Evolutionary conservation across 2,888 invertebrate species (phyloP), one percentile per base, ranked within the genome.

Genomic region (Caenorhabditis wallacei): DNA sequence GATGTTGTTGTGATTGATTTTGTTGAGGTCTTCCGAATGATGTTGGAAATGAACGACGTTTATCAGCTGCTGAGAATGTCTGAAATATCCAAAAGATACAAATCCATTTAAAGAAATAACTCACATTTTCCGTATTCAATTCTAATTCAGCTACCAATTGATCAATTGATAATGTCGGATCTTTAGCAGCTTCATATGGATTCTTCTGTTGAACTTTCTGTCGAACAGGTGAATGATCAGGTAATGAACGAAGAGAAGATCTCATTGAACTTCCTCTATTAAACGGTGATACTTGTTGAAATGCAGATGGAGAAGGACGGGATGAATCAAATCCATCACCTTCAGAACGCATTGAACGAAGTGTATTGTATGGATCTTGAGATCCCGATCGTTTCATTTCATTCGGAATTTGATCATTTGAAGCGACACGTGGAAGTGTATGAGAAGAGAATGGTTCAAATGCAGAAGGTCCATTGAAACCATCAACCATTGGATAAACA

Each of bases 81-180:
- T 84, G 80, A 35, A 76, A 59, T n/a, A n/a, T n/a, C n/a, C n/a
- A n/a, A n/a, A n/a, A n/a, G n/a, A n/a, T n/a, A n/a, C n/a, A n/a
- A n/a, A n/a, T n/a, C n/a, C n/a, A n/a, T n/a, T n/a, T n/a, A n/a
- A n/a, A n/a, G n/a, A n/a, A n/a, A n/a, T n/a, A 24, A 82, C 66
- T 53, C 22, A 76, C 76, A 51, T 66, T 76, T 30, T 90, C 89
- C 1, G 89, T 90, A 78, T 91, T 91, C 61, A 91, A 70, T 53
- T 91, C 91, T 59, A 91, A 61, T 63, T 91, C 91, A 0, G 91
- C 91, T 0, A 91, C 89, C 30, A 91, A 74, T n/a, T 88, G 87
- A 83, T 91, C 90, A 24, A 91, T 90, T 7, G 91, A 88, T 68
- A 88, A 78, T 1, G 81, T 84, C 7, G 90, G 90, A 51, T 90